Evolutionary conservation across 2,888 invertebrate genomes (phyloP), one percentile per base, ranked within the genome.

Genomic region (Cinara cedri): DNA sequence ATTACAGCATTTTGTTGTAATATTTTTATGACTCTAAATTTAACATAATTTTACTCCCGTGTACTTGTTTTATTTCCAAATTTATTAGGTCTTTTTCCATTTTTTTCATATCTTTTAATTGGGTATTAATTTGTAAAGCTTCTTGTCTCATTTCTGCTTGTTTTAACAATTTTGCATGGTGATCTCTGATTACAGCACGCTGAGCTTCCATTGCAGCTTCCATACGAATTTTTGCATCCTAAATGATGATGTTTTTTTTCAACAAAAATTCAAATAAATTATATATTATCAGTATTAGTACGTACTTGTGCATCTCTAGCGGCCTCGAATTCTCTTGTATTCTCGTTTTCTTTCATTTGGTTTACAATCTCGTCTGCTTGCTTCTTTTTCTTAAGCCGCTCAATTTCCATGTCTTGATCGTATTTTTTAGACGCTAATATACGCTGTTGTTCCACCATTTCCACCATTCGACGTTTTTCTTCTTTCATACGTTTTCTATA

Each of bases 401-500:
- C 86, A n/a, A 84, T 83, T 82, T 89, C 89, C 14, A 90, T 90
- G 42, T 81, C 83, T 42, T 84, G 83, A 82, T 89, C 89, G n/a
- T 90, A 90, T 0, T 88, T 87, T 26, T 86, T 84, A 9, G 91
- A 87, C 0, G 88, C 89, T 72, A 87, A 86, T 82, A 87, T 86
- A 1, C 92, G 88, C 83, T 90, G 89, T 84, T 91, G 90, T 83
- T 92, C 92, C 91, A 92, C 91, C 86, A 92, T 89, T 11, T 88
- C 87, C 82, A 92, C 91, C 70, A 92, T 82, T 21, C 89, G 88
- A 72, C 85, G 84, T 49, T 87, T 87, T 81, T 87, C 87, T 13
- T 85, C 84, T 49, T 82, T 84, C 49, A 86, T 54, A 82, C 87
- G 86, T 19, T 83, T 82, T 66, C 84, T 85, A 80, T 13, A 72